Base-by-base conservation (phyloP, 1,140 invertebrate species). In the Halictus rubicundus region DNA sequence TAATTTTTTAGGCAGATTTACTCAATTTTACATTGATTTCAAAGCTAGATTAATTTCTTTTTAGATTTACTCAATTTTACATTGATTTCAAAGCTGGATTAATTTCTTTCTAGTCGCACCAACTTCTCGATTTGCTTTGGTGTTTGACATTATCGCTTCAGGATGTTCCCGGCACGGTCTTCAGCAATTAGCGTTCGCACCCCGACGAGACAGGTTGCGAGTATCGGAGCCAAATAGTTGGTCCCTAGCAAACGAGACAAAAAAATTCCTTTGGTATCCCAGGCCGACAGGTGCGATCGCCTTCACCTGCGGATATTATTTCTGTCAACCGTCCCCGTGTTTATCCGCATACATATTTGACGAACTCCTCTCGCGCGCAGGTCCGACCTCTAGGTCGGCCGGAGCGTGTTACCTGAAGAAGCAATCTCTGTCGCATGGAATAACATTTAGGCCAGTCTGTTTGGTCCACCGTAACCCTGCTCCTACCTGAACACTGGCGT, bases 291-390 rank as follows among this genome's bases (percentile, higher is more conserved):
- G 80, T 82, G 78, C 83, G 60, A 59, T 86, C 78, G 68, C 71
- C 70, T 81, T 87, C 78, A 80, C 84, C 82, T 68, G 75, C 60
- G 81, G 77, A 86, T 87, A 87, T 87, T 87, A 87, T 87, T 76
- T 87, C 85, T 87, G 86, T 84, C 86, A 87, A 87, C 82, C 70
- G 69, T 82, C 64, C 61, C 75, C 71, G 61, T 87, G 82, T 87
- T 87, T 87, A 87, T 87, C 82, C 70, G 85, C 85, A 86, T 87
- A 87, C 85, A 87, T 84, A 87, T 87, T 87, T 87, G 82, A 88
- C 87, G 81, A 78, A 81, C 78, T 82, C 66, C 75, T 87, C 71
- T 63, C 74, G 57, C 74, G 61, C 71, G 65, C 79, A 69, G 69
- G 71, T 70, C 75, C 49, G 42, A 52, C 68, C 60, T 66, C 68